Base-by-base conservation (phyloP, 1,140 invertebrate genomes). In the Pogonus chalceus region DNA sequence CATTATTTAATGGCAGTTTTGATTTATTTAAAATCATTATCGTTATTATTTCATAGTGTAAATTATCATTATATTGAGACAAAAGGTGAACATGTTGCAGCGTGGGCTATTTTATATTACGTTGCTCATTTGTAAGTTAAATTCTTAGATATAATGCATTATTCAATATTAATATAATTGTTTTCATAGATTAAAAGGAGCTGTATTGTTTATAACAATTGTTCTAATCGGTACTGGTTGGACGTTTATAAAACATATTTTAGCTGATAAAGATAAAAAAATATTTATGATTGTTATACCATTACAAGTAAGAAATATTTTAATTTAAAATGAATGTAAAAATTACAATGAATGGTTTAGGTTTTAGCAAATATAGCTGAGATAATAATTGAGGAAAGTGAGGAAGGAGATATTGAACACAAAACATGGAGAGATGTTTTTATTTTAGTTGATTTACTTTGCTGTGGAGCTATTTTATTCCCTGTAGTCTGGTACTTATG, bases 261-360 rank as follows among this genome's bases (percentile, higher is more conserved):
- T 99, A 2, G 90, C 91, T 4, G 92, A 96, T 58, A 86, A 92
- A 58, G 96, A 99, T 63, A 96, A 98, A 70, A 96, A 95, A 68
- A 80, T 99, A n/a, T 98, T 99, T 65, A 92, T 98, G 84, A 89
- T 98, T 65, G 90, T 98, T 23, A 93, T 99, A 64, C 95, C 96
- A 9, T 72, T 99, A 26, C 96, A 98, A 81, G 93, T 95, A 65
- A 65, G 39, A 55, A 47, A 35, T 52, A 35, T 18, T 51, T 31
- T 7, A 31, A 31, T 7, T 14, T 31, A 31, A 31, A 14, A 7
- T 31, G 4, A 31, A 31, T 31, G 4, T 7, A 7, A 31, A 7
- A 16, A 47, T 52, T 54, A 51, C 20, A 35, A 52, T 48, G 52
- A 55, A 37, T 53, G 65, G 37, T 4, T 16, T 58, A 94, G 90